Percentiles rank a stretch among this genome's conserved stretches.
phyloP scores from a whole-genome alignment of 1,140 invertebrate genomes.

The Ladona fulva region DNA sequence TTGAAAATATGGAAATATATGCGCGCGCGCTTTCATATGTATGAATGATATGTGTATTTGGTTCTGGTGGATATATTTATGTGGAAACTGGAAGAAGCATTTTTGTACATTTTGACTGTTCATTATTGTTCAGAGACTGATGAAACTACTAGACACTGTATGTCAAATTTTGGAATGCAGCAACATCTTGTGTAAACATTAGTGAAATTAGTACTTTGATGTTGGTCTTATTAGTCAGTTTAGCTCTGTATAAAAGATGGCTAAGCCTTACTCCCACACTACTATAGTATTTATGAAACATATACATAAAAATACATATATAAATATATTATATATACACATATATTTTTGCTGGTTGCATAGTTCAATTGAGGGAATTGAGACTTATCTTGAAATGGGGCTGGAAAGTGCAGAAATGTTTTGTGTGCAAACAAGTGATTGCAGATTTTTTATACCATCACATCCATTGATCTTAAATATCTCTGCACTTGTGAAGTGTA shows the following conservation, averaged over 20 bases:
- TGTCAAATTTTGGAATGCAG: background rate
- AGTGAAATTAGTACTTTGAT: background rate
- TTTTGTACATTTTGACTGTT: background rate
- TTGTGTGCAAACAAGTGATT: background rate
- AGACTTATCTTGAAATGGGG: no score
- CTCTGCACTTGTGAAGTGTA: background rate
- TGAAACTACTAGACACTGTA: background rate
- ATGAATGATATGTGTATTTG: background rate
- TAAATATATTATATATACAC: background rate
- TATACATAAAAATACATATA: background rate
- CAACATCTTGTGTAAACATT: background rate
- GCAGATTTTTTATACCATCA: background rate
- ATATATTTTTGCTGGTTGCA: slow-evolving; percentile 2
- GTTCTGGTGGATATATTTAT: background rate
- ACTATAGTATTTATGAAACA: no score
- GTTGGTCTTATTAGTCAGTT: background rate
- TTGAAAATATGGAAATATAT: slow-evolving; percentile 9
- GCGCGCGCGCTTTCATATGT: background rate
- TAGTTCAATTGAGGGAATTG: background rate
- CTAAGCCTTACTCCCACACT: background rate
- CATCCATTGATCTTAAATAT: background rate
- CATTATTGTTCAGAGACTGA: background rate
- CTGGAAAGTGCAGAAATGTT: background rate
- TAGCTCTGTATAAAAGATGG: background rate
- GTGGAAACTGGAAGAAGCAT: background rate